These are phyloP conservation scores for Fistularia commersonii DNA, from an alignment of 2,797 vertebrate genomes.

Conservation along the genomic window DNA sequence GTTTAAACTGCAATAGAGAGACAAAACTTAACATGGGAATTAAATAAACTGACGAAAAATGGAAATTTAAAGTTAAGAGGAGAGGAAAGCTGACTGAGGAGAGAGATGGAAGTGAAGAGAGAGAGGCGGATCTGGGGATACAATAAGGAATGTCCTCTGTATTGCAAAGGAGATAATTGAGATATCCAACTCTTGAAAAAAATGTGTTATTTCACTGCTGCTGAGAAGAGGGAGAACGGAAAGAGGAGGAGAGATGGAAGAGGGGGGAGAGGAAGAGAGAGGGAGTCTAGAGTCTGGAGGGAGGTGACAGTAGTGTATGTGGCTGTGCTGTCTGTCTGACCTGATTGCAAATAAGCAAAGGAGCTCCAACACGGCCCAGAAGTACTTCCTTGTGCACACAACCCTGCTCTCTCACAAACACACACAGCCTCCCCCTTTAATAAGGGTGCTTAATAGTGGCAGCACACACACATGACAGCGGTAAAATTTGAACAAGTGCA, in stretches of 20 bases:
- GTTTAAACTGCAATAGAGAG: no score
- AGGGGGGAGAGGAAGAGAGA: constrained; percentile 18
- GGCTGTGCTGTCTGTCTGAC: constrained; percentile 76
- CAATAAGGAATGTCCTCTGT: constrained; percentile 52
- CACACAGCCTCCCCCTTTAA: constrained; percentile 58
- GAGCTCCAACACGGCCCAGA: constrained; percentile 67
- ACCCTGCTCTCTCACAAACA: constrained; percentile 23
- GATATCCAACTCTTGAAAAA: constrained; percentile 73
- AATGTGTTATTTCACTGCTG: constrained; percentile 69
- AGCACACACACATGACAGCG: constrained; percentile 54
- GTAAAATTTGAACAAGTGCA: constrained; percentile 29
- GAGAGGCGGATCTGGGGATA: constrained; percentile 35
- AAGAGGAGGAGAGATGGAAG: constrained; percentile 24
- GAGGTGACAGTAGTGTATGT: constrained; percentile 79
- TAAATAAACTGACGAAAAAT: constrained; percentile 20
- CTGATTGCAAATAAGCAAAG: constrained; percentile 80
- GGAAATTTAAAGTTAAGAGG: constrained; percentile 31
- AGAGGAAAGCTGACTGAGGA: neutral
- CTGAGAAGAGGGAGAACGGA: constrained; percentile 30
- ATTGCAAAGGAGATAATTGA: constrained; percentile 72
- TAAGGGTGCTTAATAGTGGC: constrained; percentile 70
- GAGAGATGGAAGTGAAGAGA: neutral
- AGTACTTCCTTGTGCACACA: constrained; percentile 56
- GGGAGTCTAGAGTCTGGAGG: constrained; percentile 58
- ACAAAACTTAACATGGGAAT: constrained; percentile 29